A percentile compares a stretch with the other conserved stretches of the same genome.
phyloP scores from a whole-genome alignment of 2,797 vertebrate species.

The Nothura maculosa region DNA sequence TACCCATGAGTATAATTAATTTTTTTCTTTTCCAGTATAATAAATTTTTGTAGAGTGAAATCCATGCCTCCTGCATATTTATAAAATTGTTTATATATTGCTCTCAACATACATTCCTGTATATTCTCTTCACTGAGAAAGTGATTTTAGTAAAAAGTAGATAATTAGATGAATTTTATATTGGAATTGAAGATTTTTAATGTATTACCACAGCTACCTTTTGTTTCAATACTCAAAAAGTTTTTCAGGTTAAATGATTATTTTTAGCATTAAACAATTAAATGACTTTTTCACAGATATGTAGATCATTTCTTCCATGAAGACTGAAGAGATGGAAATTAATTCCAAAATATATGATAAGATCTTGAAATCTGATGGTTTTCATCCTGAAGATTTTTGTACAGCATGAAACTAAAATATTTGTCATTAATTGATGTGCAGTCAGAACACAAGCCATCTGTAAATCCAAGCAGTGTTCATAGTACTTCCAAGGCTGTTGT shows the following conservation, averaged over 20 bases:
- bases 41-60: slow-evolving; percentile 11
- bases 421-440: neutral
- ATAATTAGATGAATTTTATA: neutral
- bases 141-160: neutral
- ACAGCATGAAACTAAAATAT: too few species aligned
- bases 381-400: neutral
- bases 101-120: neutral
- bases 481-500: neutral
- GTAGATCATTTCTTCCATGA: neutral
- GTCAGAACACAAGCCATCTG: neutral
- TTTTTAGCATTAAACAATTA: neutral
- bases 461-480: neutral
- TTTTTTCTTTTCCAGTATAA: slow-evolving; percentile 37
- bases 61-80: slow-evolving; percentile 29
- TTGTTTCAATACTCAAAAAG: neutral
- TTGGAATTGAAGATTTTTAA: neutral
- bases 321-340: neutral
- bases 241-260: neutral
- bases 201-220: neutral
- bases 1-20: slow-evolving; percentile 45
- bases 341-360: neutral
- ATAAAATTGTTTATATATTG: slow-evolving; percentile 54
- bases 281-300: neutral
- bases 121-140: neutral
- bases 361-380: neutral